A percentile compares a stretch with the other conserved stretches of the same genome.
Evolutionary conservation across 2,113 vertebrate genomes (phyloP).

Genomic region (Catagonus wagneri): DNA sequence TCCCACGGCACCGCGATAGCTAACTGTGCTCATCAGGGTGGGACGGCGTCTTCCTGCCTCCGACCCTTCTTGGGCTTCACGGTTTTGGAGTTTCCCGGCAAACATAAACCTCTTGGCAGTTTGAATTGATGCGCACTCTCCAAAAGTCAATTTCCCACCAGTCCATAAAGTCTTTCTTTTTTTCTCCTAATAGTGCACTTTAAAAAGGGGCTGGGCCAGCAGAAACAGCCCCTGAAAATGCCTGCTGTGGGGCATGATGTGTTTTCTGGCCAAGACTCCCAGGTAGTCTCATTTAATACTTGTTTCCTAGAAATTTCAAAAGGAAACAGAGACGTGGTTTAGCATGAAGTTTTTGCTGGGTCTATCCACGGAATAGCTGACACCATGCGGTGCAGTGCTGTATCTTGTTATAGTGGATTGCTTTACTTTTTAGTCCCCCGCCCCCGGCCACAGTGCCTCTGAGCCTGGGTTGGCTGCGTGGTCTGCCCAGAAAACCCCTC

Average conservation of each 20-base stretch:
- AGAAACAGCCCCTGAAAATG: background rate
- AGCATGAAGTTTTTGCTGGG: background rate
- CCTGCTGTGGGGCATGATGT: too few relatives aligned
- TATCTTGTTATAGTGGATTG: background rate
- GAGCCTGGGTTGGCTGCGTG: background rate
- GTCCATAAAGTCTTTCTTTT: background rate
- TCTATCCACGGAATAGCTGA: background rate
- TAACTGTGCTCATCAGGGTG: accelerated
- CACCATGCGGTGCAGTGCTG: accelerated
- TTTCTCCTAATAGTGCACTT: background rate
- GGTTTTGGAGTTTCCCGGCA: background rate
- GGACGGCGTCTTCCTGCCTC: accelerated
- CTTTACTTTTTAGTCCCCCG: background rate
- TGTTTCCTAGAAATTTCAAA: background rate
- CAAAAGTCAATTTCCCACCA: background rate
- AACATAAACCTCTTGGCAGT: background rate
- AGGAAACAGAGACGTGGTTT: background rate
- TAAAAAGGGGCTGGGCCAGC: background rate
- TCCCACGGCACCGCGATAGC: accelerated
- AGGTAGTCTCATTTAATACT: too few relatives aligned
- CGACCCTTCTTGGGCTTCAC: background rate
- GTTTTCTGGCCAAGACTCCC: background rate
- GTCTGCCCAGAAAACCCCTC: accelerated
- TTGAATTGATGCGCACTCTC: background rate
- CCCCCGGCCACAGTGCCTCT: background rate